Evolutionary conservation across 2,113 vertebrate species (phyloP).

Genomic region (Zosterops borbonicus): DNA sequence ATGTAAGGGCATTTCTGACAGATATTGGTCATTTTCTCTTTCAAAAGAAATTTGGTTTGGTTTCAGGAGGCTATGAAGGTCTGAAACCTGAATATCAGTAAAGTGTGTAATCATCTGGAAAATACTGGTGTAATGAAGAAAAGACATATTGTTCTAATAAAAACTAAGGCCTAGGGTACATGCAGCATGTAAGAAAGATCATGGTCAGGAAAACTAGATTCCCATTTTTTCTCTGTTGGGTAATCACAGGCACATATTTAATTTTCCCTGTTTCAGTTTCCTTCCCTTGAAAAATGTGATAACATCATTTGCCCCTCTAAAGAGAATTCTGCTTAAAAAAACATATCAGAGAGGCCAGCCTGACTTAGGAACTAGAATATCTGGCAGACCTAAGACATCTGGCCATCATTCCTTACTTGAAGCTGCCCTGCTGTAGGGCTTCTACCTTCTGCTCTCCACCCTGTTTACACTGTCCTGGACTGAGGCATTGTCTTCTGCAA

Average conservation of each 20-base stretch:
- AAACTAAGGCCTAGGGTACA: neutral
- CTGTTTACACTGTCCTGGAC: neutral
- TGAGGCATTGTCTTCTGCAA: neutral
- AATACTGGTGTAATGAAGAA: neutral
- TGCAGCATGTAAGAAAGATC: neutral
- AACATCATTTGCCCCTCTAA: neutral
- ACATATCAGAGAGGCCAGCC: neutral
- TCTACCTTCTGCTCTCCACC: neutral
- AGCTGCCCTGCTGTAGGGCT: neutral
- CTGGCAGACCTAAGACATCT: neutral
- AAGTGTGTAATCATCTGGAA: constrained; percentile 8
- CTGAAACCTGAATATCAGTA: neutral
- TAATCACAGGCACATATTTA: neutral
- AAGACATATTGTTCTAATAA: constrained; percentile 48
- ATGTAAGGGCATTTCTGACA: neutral
- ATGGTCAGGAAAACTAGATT: neutral
- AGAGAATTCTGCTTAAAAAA: neutral
- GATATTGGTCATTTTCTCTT: neutral
- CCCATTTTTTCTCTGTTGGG: neutral
- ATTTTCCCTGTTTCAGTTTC: neutral
- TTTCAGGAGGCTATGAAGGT: neutral
- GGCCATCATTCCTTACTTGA: neutral
- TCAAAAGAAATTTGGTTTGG: neutral
- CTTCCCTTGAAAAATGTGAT: neutral
- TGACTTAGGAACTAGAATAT: neutral